Conservation (phyloP, 2,113 vertebrate species). For the Ifrita kowaldi region DNA sequence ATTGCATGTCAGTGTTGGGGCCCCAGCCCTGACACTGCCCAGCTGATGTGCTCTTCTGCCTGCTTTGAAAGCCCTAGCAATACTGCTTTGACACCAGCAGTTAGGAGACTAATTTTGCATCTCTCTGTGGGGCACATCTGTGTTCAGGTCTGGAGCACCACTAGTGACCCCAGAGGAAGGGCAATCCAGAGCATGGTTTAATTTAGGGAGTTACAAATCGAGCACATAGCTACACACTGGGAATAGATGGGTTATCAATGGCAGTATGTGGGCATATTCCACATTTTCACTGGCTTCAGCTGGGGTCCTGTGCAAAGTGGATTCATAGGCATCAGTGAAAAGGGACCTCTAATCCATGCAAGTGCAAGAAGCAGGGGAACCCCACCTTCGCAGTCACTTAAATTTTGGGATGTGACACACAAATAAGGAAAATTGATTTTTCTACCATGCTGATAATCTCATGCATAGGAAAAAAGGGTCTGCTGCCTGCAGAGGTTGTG, state of each 20-base stretch:
- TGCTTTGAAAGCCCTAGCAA: neutral
- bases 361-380: neutral
- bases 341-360: neutral
- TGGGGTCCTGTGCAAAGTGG: neutral
- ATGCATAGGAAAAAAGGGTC: neutral
- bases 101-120: neutral
- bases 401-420: neutral
- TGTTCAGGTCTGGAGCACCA: neutral
- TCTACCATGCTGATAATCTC: neutral
- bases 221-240: neutral
- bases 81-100: neutral
- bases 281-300: neutral
- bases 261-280: neutral
- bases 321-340: neutral
- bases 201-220: neutral
- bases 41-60: neutral
- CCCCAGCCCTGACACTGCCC: rapidly evolving
- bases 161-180: neutral
- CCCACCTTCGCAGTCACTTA: neutral
- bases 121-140: neutral
- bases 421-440: neutral
- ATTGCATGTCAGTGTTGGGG: rapidly evolving
- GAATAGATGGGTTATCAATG: neutral
- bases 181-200: neutral
- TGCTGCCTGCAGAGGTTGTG: neutral